Conservation (phyloP, 2,888 invertebrate species). For the Sphaeridia pumilis region DNA sequence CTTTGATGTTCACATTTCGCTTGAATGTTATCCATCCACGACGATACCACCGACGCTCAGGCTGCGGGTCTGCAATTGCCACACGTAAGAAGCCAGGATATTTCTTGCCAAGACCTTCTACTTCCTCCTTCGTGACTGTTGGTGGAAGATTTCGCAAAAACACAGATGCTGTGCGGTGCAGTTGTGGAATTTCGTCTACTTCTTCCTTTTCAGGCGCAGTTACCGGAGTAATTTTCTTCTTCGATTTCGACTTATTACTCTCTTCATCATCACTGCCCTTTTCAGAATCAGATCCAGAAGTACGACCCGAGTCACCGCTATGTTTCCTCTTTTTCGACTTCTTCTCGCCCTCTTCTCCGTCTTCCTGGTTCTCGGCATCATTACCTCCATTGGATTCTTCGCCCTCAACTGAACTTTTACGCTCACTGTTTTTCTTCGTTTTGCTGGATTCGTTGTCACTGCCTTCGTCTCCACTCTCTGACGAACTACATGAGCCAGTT, state of each 20-base stretch:
- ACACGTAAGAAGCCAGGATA: slow-evolving; percentile 90
- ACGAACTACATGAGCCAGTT: slow-evolving; percentile 21
- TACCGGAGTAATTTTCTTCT: slow-evolving; percentile 12
- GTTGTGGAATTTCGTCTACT: slow-evolving; percentile 40
- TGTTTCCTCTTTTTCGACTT: slow-evolving; percentile 32
- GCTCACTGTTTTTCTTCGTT: slow-evolving; percentile 10
- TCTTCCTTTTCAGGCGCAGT: slow-evolving; percentile 14
- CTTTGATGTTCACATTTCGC: slow-evolving; percentile 88
- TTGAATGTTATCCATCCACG: slow-evolving; percentile 98
- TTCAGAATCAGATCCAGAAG: slow-evolving; percentile 14
- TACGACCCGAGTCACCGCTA: slow-evolving; percentile 14
- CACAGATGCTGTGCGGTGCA: slow-evolving; percentile 94
- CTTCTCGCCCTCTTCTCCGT: slow-evolving; percentile 1
- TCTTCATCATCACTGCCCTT: slow-evolving; percentile 13
- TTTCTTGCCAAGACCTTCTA: slow-evolving; percentile 76
- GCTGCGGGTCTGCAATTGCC: slow-evolving; percentile 91
- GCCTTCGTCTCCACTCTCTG: slow-evolving; percentile 39
- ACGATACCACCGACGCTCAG: slow-evolving; percentile 90
- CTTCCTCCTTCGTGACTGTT: slow-evolving; percentile 89
- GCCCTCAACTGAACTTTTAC: slow-evolving; percentile 8
- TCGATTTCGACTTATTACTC: slow-evolving; percentile 6
- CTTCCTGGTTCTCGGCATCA: slow-evolving; percentile 18
- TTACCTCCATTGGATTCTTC: slow-evolving; percentile 13
- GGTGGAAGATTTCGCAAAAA: slow-evolving; percentile 93
- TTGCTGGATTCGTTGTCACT: slow-evolving; percentile 11